These are phyloP conservation scores for Grammomys surdaster DNA, from an alignment of 2,113 vertebrate genomes.

Conservation along the genomic window DNA sequence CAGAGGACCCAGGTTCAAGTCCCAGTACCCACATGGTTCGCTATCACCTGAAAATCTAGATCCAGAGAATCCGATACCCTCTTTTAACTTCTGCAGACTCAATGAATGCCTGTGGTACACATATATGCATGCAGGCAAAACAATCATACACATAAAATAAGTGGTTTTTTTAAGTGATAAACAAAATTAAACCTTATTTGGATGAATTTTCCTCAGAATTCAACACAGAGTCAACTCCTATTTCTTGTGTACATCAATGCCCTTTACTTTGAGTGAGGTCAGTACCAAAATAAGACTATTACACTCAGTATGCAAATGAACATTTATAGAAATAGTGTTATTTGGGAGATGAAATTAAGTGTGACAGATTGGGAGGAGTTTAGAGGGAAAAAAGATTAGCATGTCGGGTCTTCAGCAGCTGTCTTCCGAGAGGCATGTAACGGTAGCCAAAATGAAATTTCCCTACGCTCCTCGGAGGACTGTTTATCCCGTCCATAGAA, in stretches of 20 bases:
- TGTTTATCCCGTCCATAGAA: constrained; percentile 38
- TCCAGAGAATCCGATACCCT: background rate
- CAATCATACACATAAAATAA: background rate
- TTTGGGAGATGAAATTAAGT: constrained; percentile 64
- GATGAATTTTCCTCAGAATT: constrained; percentile 43
- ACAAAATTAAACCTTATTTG: constrained; percentile 34
- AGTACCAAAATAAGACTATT: constrained; percentile 16
- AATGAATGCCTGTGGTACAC: background rate
- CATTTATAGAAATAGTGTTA: constrained; percentile 37
- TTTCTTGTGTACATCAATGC: background rate
- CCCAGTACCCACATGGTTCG: background rate
- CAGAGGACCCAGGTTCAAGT: background rate
- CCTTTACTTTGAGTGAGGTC: constrained; percentile 38
- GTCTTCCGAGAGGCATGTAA: constrained; percentile 32
- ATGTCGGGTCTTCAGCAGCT: constrained; percentile 27
- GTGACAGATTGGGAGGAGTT: constrained; percentile 66
- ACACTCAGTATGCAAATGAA: constrained; percentile 53
- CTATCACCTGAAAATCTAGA: background rate
- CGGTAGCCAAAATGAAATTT: constrained; percentile 58
- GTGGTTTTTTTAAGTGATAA: background rate
- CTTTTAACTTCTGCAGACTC: background rate
- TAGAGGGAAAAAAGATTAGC: constrained; percentile 38
- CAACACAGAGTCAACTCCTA: background rate
- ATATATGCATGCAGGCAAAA: background rate
- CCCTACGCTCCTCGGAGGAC: background rate